Percentiles rank a stretch among this genome's conserved stretches.
Conservation (phyloP, 2,113 vertebrate genomes). For the Erythrocercus mccallii region DNA sequence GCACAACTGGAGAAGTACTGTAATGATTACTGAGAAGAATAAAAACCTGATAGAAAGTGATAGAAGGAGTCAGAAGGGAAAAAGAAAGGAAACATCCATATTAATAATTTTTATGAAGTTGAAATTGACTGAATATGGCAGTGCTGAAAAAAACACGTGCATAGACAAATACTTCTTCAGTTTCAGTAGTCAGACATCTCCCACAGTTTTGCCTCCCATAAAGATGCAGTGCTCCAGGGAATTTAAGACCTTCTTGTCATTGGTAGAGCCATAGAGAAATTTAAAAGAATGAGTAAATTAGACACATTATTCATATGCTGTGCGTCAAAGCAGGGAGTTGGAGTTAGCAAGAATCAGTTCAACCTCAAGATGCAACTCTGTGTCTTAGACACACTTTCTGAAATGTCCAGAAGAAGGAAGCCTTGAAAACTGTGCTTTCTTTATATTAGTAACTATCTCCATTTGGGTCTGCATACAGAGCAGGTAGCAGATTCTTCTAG, state of each 20-base stretch:
- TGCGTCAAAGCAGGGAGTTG: not conserved
- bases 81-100: not conserved
- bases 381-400: not conserved
- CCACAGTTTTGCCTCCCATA: not conserved
- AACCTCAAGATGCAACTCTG: not conserved
- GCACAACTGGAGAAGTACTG: not conserved
- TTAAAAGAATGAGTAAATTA: not conserved
- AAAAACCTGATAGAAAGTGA: not conserved
- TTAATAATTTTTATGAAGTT: not conserved
- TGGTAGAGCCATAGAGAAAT: not conserved
- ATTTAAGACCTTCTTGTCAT: not conserved
- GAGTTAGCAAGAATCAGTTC: not conserved
- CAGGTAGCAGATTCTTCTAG: accelerated
- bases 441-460: not conserved
- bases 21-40: not conserved
- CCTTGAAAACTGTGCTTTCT: not conserved
- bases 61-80: not conserved
- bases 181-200: not conserved
- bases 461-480: not conserved
- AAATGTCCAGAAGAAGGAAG: not conserved
- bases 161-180: not conserved
- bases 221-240: not conserved
- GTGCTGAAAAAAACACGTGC: not conserved
- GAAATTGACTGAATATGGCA: not conserved
- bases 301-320: not conserved